Base-by-base conservation (phyloP, 2,113 vertebrate species). In the Sylvietta virens region DNA sequence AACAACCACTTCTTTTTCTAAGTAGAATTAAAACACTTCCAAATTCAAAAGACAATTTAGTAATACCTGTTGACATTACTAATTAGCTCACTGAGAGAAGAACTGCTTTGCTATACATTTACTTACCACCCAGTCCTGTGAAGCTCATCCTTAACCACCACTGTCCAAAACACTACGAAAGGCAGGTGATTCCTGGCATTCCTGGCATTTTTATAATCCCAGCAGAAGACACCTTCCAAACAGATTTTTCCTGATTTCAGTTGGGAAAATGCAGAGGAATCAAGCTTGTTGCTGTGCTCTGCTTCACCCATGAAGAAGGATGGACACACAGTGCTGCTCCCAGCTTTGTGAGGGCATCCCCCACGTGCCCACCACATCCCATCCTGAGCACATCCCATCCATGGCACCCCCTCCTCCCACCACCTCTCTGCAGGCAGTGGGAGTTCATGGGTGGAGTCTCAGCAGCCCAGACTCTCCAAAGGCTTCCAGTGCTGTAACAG, bases 381-480 rank as follows among this genome's bases (percentile, higher is more conserved):
- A 53, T n/a, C n/a, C 53, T 27, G 23, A 28, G 71, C 39, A 10
- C 19, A 6, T 9, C 51, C 62, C 6, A 5, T 2, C 33, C 3
- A 1, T 3, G 17, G 39, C 58, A 58, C 28, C 21, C 8, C 47
- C 45, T 54, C 33, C 33, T 62, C 53, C 62, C 69, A 47, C 11
- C 37, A 4, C 42, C 18, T 31, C 48, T 1, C 28, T 30, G 54
- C 3, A 2, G 7, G 14, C 51, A 45, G 7, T 2, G 14, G 30
- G 3, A 57, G 47, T 37, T 72, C 30, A 12, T 0, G 23, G 9
- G 10, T 9, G 33, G 40, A 50, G 26, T 31, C 35, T 58, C 65
- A 65, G 45, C n/a, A 37, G 78, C 47, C n/a, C 42, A 39, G 78
- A 47, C 24, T 23, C 39, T 54, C 58, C 69, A 35, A 39, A 58